Base-by-base conservation (phyloP, 1,140 invertebrate species). In the Trinorchestia longiramus region DNA sequence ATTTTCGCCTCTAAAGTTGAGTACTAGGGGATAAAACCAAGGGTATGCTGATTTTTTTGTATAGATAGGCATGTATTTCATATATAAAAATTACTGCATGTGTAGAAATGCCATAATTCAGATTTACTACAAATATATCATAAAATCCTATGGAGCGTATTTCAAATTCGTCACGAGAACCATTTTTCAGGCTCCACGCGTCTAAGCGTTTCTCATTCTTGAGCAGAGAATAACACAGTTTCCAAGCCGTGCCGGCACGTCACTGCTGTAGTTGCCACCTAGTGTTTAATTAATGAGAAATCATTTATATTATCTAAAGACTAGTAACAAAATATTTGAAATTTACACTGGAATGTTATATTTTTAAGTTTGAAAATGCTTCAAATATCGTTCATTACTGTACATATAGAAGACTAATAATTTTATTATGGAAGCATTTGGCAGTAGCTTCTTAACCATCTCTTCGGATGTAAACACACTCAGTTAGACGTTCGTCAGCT, bases 111-210 rank as follows among this genome's bases (percentile, higher is more conserved):
- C 47, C 6, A 8, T 53, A 19, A 8, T 53, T 53, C 19, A 53
- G 47, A 8, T 77, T 19, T 23, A 77, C 28, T 77, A 77, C 36
- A 77, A 23, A 23, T 77, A 23, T 6, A 11, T 11, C 6, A 53
- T 11, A 53, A 53, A 53, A 53, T 53, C 47, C 47, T 53, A 53
- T 6, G 62, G 62, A 77, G 28, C 28, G 62, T 77, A 77, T 90
- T 90, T 90, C 43, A 90, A 90, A 90, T 17, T 42, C n/a, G 41
- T 41, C 4, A 90, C 28, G 15, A 94, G 92, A 94, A 94, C 92
- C 92, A 94, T 94, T 47, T 94, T 44, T 43, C 43, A 47, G 92
- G 92, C 92, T 94, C 92, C 92, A 94, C 92, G 92, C 92, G 92
- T 94, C 92, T 43, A 94, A 45, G 43, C 44, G 44, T 43, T 94